phyloP scores from a whole-genome alignment of 1,140 invertebrate genomes.

The Gryllus bimaculatus region DNA sequence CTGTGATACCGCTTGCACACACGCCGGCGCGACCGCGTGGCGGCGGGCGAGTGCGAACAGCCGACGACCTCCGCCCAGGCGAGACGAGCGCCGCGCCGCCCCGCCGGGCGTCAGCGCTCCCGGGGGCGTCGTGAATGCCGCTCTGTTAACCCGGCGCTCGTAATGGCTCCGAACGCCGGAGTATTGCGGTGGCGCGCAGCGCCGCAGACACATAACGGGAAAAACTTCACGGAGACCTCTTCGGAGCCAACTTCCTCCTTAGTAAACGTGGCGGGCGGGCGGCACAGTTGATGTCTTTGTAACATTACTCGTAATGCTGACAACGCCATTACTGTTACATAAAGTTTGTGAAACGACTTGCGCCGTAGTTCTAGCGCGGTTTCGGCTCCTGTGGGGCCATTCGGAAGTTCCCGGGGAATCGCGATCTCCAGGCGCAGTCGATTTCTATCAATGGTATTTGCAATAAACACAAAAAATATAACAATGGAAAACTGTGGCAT shows the following conservation, averaged over 20 bases:
- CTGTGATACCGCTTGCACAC: no score
- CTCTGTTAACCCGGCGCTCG: not conserved
- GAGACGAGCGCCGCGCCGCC: no score
- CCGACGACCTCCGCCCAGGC: no score
- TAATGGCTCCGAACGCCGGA: not conserved
- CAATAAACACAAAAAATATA: no score
- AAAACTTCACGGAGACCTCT: not conserved
- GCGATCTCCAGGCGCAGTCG: not conserved
- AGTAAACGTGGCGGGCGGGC: not conserved
- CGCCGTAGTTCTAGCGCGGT: not conserved
- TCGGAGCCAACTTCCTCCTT: not conserved
- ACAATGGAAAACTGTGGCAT: no score
- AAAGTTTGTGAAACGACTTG: not conserved
- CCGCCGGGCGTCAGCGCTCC: no score
- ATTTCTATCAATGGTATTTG: no score
- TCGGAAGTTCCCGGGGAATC: not conserved
- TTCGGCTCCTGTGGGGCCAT: not conserved
- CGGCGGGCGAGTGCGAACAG: no score
- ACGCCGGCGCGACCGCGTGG: no score
- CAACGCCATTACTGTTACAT: slow-evolving; percentile 1
- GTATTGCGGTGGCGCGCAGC: not conserved
- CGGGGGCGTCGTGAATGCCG: not conserved
- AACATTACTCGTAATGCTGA: slow-evolving; percentile 4
- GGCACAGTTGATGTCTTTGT: slow-evolving; percentile 1
- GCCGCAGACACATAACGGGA: not conserved